Evolutionary conservation across 1,140 invertebrate genomes (phyloP), one percentile per base, ranked within the genome.

Genomic region (Brachionus plicatilis): DNA sequence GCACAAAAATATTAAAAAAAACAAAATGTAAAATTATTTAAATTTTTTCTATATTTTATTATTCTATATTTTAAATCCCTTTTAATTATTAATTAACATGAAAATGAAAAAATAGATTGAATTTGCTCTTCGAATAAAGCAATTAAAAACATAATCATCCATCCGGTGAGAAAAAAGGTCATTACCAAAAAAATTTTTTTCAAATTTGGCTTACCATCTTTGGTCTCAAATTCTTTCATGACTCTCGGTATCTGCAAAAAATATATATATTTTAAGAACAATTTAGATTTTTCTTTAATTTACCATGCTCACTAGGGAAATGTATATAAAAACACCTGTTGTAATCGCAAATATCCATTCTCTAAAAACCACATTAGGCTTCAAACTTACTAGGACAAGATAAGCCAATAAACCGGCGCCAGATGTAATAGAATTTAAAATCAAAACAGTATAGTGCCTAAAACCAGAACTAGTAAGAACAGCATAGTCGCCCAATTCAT

Each of bases 401-500:
- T 53, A 68, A 14, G 60, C 41, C 12, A 84, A 8, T 29, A 70
- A 24, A 29, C 82, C 60, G 4, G 14, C 17, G 3, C 20, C 43
- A 29, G 82, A 84, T 47, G 82, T 70, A 37, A 84, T 84, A 27
- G 66, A 17, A 43, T 84, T 84, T 14, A 70, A 56, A 12, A 84
- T 29, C n/a, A 84, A 33, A 14, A 72, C 47, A 50, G 60, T 84
- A 17, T 37, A 60, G 20, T 53, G 53, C 33, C 45, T 17, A 20
- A 84, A 70, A 6, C 82, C 82, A 50, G 82, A 47, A 11, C 41
- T 70, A 29, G 43, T 29, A 8, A 84, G 47, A 29, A 84, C 82
- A 29, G 82, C 82, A 60, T 70, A 84, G 24, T 84, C 66, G 4
- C 82, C 82, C 11, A 91, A 86, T 87, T 91, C 91, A 85, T 91